Evolutionary conservation across 37 sponge, comb jelly and placozoan species (phyloP).

Genomic region (Haliclona indistincta): DNA sequence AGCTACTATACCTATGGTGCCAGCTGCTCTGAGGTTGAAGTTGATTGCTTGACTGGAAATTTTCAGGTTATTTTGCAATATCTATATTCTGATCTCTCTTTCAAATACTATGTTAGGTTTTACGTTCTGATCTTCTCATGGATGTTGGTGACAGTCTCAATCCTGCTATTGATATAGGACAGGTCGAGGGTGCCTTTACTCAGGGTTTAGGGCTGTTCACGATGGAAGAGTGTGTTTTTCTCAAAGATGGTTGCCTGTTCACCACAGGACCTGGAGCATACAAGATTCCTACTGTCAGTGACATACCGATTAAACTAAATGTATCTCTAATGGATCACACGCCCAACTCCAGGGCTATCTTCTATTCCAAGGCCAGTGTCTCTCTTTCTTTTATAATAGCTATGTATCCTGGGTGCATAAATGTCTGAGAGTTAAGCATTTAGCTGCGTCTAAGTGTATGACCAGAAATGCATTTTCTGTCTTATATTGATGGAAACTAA

Average conservation of each 20-base stretch:
- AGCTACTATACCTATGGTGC: conserved; percentile 78
- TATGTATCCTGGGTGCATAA: too few relatives aligned
- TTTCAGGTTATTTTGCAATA: conserved; percentile 1
- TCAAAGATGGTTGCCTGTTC: conserved; percentile 57
- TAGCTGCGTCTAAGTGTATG: too few relatives aligned
- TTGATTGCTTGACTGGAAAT: conserved; percentile 82
- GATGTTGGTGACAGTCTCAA: conserved; percentile 88
- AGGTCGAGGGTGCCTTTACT: conserved; percentile 83
- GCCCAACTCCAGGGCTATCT: conserved; percentile 79
- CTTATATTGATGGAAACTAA: too few relatives aligned
- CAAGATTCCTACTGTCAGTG: conserved; percentile 80
- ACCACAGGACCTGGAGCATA: conserved; percentile 80
- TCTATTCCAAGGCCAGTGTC: conserved; percentile 71
- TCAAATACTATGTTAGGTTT: not conserved
- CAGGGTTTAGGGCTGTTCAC: conserved; percentile 77
- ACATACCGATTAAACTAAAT: conserved; percentile 73
- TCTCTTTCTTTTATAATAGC: not conserved
- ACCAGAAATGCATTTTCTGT: too few relatives aligned
- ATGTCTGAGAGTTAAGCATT: too few relatives aligned
- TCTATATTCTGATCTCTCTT: too few relatives aligned
- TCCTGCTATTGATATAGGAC: conserved; percentile 89
- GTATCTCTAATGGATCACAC: conserved; percentile 66
- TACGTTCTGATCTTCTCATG: conserved; percentile 74
- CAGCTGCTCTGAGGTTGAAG: conserved; percentile 72
- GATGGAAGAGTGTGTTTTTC: conserved; percentile 64